These are phyloP conservation scores for Todiramphus saurophagus DNA, from an alignment of 2,113 vertebrate genomes.

Conservation along the genomic window DNA sequence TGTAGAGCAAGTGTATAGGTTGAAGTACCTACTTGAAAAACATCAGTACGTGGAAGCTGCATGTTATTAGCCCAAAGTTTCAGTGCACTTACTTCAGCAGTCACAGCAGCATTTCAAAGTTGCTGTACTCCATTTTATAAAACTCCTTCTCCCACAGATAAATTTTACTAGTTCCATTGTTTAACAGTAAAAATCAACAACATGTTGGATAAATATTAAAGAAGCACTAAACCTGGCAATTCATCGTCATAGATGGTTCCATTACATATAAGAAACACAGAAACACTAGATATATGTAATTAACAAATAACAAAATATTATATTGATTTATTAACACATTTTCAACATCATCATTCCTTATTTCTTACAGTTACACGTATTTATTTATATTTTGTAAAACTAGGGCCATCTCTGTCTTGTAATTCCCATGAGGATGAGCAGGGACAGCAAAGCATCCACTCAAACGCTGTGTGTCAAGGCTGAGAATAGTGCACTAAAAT, in stretches of 20 bases:
- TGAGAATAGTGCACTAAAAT: neutral
- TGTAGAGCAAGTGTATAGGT: neutral
- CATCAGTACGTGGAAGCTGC: neutral
- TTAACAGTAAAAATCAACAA: neutral
- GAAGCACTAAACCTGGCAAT: neutral
- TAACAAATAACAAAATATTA: neutral
- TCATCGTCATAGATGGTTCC: neutral
- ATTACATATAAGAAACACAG: neutral
- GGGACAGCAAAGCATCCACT: neutral
- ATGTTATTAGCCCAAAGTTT: neutral
- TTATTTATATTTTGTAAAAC: neutral
- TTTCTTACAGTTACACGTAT: neutral
- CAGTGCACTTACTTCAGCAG: neutral
- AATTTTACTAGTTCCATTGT: neutral
- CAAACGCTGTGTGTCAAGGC: neutral
- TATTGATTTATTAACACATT: neutral
- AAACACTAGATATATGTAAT: neutral
- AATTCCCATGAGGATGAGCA: neutral
- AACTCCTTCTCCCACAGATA: neutral
- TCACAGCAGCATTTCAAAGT: neutral
- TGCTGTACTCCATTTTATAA: neutral
- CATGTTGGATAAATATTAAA: neutral
- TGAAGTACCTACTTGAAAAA: neutral
- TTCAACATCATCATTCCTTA: neutral
- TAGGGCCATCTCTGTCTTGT: neutral